Percentiles rank a stretch among this genome's conserved stretches.
Conservation (phyloP, 2,113 vertebrate species). For the Heptranchias perlo region DNA sequence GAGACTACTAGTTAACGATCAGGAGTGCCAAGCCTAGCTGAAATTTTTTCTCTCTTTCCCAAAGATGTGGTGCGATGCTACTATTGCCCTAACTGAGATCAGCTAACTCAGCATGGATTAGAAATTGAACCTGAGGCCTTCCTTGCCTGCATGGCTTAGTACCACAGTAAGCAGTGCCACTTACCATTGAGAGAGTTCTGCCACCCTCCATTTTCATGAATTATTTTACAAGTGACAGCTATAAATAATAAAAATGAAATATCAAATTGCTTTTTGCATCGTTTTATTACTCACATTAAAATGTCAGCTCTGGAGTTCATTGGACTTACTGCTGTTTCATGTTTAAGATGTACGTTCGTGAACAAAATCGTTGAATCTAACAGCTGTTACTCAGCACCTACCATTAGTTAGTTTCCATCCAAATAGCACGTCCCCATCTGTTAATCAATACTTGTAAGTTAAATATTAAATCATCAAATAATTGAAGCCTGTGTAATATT, state of each 20-base stretch:
- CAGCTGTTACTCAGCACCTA: not conserved
- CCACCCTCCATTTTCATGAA: not conserved
- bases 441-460: not conserved
- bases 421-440: not conserved
- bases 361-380: not conserved
- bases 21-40: not conserved
- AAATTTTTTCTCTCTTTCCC: not conserved
- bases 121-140: not conserved
- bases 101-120: not conserved
- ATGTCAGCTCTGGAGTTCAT: not conserved
- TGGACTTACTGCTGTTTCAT: not conserved
- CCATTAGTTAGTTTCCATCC: not conserved
- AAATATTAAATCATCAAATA: conserved; percentile 12
- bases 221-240: not conserved
- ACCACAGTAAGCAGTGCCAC: too few species aligned
- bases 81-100: not conserved
- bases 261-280: not conserved
- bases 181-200: not conserved
- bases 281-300: not conserved
- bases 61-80: not conserved
- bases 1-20: not conserved
- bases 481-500: not conserved
- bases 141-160: not conserved
- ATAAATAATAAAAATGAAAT: not conserved
- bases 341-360: not conserved